Evolutionary conservation across 1,140 invertebrate species (phyloP), one percentile per base, ranked within the genome.

Genomic region (Chlorops oryzae): DNA sequence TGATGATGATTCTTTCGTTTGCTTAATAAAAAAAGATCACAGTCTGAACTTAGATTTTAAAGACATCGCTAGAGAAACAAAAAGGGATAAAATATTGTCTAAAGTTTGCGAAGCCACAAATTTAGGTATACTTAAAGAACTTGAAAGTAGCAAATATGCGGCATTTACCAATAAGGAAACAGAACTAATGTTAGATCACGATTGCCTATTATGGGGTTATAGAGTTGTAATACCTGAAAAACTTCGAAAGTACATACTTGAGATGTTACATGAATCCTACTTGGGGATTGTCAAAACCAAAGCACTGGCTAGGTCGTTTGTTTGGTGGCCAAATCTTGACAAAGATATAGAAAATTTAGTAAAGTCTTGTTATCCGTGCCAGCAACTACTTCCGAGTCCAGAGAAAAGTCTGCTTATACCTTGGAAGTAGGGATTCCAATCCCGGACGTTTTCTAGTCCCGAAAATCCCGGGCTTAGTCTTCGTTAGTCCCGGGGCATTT

Each of bases 211-310:
- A n/a, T 48, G 46, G 46, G 46, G 46, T 5, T 39, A 38, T 18
- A 4, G 46, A 5, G 21, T 13, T 5, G 15, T 48, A 23, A 48
- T 48, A 39, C 47, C 47, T 5, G 10, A 5, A 5, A 39, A 38
- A 28, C 12, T 48, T 15, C 9, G 28, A 17, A 17, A 24, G 40
- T n/a, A 21, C 13, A 40, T 10, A 15, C 6, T 48, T 6, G 3
- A 21, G 24, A 7, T 7, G 15, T 17, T 39, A 39, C 37, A 39
- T 39, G 74, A 7, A n/a, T n/a, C n/a, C n/a, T n/a, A n/a, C n/a
- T n/a, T n/a, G n/a, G n/a, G n/a, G n/a, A n/a, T n/a, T n/a, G 59
- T 68, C 13, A 70, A 70, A 52, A 81, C 77, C 64, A 81, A 81
- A 56, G 53, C 64, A 17, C 43, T 77, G 9, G 77, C 77, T 5